Evolutionary conservation across 2,888 invertebrate species (phyloP).

Genomic region (Athalia circularis): DNA sequence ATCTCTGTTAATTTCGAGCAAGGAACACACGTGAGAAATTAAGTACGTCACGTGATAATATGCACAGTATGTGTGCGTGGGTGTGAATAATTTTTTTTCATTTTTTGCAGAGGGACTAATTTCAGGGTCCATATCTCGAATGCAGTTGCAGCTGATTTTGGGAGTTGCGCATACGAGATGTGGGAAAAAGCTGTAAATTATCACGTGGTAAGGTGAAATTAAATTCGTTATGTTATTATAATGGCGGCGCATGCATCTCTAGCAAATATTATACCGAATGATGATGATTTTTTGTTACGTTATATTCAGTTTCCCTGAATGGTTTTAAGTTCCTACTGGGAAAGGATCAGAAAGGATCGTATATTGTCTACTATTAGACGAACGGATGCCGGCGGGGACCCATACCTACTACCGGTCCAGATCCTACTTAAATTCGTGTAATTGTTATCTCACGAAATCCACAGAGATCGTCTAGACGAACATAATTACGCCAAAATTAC

Average conservation of each 20-base stretch:
- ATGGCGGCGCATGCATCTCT: not conserved
- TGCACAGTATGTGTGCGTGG: too few relatives aligned
- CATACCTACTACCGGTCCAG: not conserved
- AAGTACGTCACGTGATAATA: too few relatives aligned
- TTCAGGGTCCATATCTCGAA: too few relatives aligned
- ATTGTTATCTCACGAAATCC: constrained; percentile 63
- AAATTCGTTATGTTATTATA: constrained; percentile 26
- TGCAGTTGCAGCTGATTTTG: too few relatives aligned
- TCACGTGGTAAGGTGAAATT: not conserved
- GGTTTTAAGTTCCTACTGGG: constrained; percentile 69
- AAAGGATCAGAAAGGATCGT: constrained; percentile 58
- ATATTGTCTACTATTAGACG: constrained; percentile 61
- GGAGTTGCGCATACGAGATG: not conserved
- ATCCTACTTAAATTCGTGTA: constrained; percentile 55
- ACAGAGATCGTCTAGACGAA: constrained; percentile 63
- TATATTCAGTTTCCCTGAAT: constrained; percentile 56
- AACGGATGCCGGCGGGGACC: constrained; percentile 31
- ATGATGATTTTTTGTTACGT: not conserved
- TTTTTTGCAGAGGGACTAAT: too few relatives aligned
- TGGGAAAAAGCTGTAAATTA: not conserved
- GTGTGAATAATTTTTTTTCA: too few relatives aligned
- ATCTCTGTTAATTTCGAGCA: too few relatives aligned
- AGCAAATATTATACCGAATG: too few relatives aligned
- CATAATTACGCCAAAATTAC: constrained; percentile 64
- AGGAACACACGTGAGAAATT: too few relatives aligned